Conservation (phyloP, 2,888 invertebrate genomes). For the Drosophila siamana region DNA sequence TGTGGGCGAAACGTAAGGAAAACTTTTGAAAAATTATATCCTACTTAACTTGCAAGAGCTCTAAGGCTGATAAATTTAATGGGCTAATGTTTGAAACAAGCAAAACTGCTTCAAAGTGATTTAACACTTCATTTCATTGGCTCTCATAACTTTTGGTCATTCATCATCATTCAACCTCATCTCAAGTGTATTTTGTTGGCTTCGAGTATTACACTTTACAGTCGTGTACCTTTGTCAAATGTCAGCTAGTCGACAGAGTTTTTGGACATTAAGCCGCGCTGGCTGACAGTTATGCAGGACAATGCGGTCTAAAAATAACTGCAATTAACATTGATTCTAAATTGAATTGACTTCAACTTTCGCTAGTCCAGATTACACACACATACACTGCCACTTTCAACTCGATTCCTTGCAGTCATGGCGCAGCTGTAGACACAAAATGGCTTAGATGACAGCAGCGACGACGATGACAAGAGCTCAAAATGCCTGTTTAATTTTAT, state of each 20-base stretch:
- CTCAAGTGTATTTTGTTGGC: constrained; percentile 4
- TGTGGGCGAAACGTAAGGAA: neutral
- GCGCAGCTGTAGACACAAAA: constrained; percentile 34
- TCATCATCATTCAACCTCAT: constrained; percentile 9
- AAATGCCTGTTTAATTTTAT: constrained; percentile 75
- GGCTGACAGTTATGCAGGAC: constrained; percentile 13
- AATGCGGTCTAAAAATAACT: constrained; percentile 24
- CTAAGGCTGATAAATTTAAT: constrained; percentile 10
- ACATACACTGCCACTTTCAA: neutral
- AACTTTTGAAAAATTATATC: constrained; percentile 27
- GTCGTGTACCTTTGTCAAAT: constrained; percentile 24
- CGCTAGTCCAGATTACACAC: constrained; percentile 4
- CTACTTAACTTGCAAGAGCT: constrained; percentile 3
- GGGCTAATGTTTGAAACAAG: constrained; percentile 13
- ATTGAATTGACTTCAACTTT: constrained; percentile 22
- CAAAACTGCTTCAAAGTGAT: constrained; percentile 14
- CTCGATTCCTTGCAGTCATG: constrained; percentile 5
- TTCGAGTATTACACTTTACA: constrained; percentile 1
- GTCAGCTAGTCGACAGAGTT: constrained; percentile 21
- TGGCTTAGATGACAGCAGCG: neutral
- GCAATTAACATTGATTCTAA: constrained; percentile 30
- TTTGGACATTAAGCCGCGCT: constrained; percentile 1
- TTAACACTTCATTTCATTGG: constrained; percentile 10
- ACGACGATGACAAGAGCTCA: constrained; percentile 41
- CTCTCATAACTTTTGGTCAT: constrained; percentile 18